phyloP scores from a whole-genome alignment of 2,797 vertebrate species.

The Champsocephalus esox region DNA sequence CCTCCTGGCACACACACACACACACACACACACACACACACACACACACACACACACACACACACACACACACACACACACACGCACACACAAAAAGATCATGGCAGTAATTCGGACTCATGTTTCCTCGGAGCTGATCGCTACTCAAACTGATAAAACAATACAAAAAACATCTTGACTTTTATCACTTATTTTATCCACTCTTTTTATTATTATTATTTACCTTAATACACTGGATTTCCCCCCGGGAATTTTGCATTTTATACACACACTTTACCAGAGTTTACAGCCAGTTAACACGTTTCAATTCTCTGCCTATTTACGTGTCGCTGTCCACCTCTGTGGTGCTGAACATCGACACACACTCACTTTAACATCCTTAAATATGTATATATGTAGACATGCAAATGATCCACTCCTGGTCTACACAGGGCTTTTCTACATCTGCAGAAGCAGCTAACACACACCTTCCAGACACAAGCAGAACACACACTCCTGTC shows the following conservation, averaged over 20 bases:
- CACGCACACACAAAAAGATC: not conserved
- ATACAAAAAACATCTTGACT: not conserved
- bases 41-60: constrained; percentile 4
- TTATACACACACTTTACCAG: not conserved
- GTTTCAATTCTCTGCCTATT: not conserved
- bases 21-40: not conserved
- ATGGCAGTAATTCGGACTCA: not conserved
- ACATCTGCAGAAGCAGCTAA: constrained; percentile 1
- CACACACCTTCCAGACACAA: not conserved
- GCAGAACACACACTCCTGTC: not conserved
- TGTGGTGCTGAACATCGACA: constrained; percentile 27
- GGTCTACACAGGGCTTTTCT: not conserved
- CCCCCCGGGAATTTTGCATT: not conserved
- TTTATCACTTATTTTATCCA: not conserved
- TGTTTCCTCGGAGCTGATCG: not conserved
- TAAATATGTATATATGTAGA: no score
- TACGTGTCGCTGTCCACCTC: constrained; percentile 34
- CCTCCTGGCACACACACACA: constrained; percentile 27
- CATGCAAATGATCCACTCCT: not conserved
- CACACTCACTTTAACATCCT: no score
- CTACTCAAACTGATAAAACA: not conserved
- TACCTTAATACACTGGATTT: not conserved
- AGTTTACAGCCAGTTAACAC: not conserved
- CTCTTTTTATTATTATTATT: no score
- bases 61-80: constrained; percentile 17